phyloP scores from a whole-genome alignment of 2,113 vertebrate species.

The Rhadina sibilatrix region DNA sequence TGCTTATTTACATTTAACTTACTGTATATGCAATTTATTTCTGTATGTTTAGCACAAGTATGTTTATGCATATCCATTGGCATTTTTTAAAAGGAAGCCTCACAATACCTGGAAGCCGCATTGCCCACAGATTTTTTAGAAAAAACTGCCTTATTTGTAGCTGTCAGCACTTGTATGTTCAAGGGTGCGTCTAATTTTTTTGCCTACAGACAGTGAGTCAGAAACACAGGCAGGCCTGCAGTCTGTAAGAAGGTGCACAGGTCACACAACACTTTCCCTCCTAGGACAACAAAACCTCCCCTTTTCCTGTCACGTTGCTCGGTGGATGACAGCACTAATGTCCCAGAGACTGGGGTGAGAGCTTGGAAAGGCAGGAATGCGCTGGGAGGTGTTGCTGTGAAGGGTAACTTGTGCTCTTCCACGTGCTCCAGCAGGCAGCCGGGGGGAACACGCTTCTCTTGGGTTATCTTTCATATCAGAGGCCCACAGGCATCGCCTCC shows the following conservation, averaged over 20 bases:
- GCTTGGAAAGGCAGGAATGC: neutral
- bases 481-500: neutral
- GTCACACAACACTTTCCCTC: neutral
- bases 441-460: neutral
- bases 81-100: neutral
- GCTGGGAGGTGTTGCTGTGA: neutral
- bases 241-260: neutral
- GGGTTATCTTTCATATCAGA: neutral
- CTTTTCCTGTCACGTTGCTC: neutral
- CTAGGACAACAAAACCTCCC: neutral
- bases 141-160: neutral
- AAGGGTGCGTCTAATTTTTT: neutral
- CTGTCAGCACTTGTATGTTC: neutral
- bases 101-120: neutral
- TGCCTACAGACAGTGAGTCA: neutral
- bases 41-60: neutral
- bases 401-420: accelerated
- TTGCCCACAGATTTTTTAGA: neutral
- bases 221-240: neutral
- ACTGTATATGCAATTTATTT: neutral
- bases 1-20: neutral
- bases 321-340: neutral
- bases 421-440: neutral
- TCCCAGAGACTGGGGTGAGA: neutral
- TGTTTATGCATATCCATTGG: neutral